Evolutionary conservation across 2,113 vertebrate species (phyloP), one percentile per base, ranked within the genome.

Genomic region (Vulpes vulpes): DNA sequence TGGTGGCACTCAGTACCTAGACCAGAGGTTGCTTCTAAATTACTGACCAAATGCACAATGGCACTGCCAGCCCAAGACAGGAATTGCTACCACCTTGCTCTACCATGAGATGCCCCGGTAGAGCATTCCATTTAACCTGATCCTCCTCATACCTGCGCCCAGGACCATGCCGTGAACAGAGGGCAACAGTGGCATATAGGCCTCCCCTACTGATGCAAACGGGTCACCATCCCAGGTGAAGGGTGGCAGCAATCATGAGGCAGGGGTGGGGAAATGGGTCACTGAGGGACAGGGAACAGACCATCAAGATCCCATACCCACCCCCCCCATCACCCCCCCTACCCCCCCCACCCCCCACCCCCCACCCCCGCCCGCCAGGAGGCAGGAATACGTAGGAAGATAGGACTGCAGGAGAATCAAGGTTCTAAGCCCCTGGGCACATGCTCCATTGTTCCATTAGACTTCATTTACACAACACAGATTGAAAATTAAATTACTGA

Each of bases 401-500:
- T 51, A 95, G n/a, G 30, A n/a, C 30, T 85, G 16, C 38, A 65
- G 27, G 60, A 65, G 3, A 62, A 11, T 59, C 64, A 62, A 94
- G 74, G 5, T 11, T 89, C 27, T 14, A 62, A 57, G n/a, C 10
- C 60, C 9, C n/a, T 69, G 78, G 27, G 17, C 3, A 0, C 55
- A 30, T 62, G n/a, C 10, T 67, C 84, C 11, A 7, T 9, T 43
- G 30, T 79, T 38, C 43, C 3, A 11, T 73, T 73, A 71, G 83
- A 74, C 53, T 81, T 97, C 20, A 30, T 80, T 89, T 83, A 64
- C 5, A 49, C 62, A 81, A 53, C 65, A 71, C 35, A 74, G 60
- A 92, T 57, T 51, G 16, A 49, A 94, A 96, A 74, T 57, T 53
- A 92, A 95, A 87, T 88, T 43, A 62, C 30, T 27, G 65, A 83